Base-by-base conservation (phyloP, 2,888 invertebrate species). In the Geophilus truncorum region DNA sequence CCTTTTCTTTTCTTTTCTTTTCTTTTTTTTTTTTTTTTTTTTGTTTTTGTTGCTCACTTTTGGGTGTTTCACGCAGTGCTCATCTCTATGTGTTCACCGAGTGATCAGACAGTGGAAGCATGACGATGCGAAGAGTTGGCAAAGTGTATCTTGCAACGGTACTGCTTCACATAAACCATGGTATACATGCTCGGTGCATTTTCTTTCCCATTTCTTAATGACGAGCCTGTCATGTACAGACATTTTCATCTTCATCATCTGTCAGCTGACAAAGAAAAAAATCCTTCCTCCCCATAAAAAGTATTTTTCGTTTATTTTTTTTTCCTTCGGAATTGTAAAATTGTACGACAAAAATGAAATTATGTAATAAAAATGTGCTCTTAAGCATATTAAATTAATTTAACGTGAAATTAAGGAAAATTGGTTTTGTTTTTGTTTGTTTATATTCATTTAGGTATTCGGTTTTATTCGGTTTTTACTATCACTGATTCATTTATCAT, bases 11-110 rank as follows among this genome's bases (percentile, higher is more conserved):
- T 76, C 76, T n/a, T 76, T 76, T 21, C 25, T 76, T 78, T 34
- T 78, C 36, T 78, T 78, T 78, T n/a, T 78, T 40, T 70, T 28
- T 70, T 70, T 28, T 62, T 28, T 57, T 18, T 30, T 62, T 70
- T 32, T 79, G 62, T 79, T 79, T 79, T 79, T 51, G 30, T 18
- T 57, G 30, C 57, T 79, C 62, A 79, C 45, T 79, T 79, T 79
- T 79, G 79, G 79, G 79, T 70, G 70, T 79, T 79, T 79, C 34
- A 62, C 79, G 57, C 79, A 79, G 79, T 79, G 79, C 57, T 79
- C 79, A 51, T 62, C 57, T 45, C 40, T 45, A 45, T 78, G 78
- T 34, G 79, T 79, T 79, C 79, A 28, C 79, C 79, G 79, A 79
- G 79, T 79, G 79, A 57, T 79, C 79, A 40, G 62, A 70, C 79